Base-by-base conservation (phyloP, 2,113 vertebrate species). In the Silurus asotus region DNA sequence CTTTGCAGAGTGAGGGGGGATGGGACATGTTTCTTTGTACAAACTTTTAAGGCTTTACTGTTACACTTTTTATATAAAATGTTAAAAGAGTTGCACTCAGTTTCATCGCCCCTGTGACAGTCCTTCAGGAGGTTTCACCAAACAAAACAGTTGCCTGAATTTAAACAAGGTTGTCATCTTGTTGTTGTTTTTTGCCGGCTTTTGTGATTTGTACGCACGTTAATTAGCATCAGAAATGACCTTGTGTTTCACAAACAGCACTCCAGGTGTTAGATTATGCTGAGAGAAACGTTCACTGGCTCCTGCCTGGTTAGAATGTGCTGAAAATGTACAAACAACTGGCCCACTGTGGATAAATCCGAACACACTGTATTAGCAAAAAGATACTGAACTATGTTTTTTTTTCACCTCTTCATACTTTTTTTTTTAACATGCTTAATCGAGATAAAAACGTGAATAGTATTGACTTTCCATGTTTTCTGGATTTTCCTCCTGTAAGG, bases 251-350 rank as follows among this genome's bases (percentile, higher is more conserved):
- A 8, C 28, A 69, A n/a, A 20, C 56, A 17, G 65, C 58, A 89
- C 93, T 77, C 56, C 85, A 83, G 75, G 75, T 94, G 91, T 90
- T 94, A 92, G 89, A 91, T 92, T 37, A 92, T 28, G 90, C 59
- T 25, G 89, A 87, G 86, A 88, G 65, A 83, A 92, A 86, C 81
- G 80, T 84, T 85, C 25, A 0, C 28, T 79, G 45, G 17, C 25
- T 59, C 23, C 6, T 76, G 49, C 49, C 25, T 55, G 74, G 8
- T 19, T 19, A 3, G 77, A 59, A 20, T 20, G 37, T 37, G 37
- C 37, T 37, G 15, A 58, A 37, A 58, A 59, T 79, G 25, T 59
- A 53, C n/a, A 17, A 15, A 6, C 23, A 56, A 28, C 51, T 0
- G 6, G 4, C 7, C 7, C n/a, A 59, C 7, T 55, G 25, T 58